These are phyloP conservation scores for Dryobota labecula DNA, from an alignment of 2,888 invertebrate species.

Conservation along the genomic window DNA sequence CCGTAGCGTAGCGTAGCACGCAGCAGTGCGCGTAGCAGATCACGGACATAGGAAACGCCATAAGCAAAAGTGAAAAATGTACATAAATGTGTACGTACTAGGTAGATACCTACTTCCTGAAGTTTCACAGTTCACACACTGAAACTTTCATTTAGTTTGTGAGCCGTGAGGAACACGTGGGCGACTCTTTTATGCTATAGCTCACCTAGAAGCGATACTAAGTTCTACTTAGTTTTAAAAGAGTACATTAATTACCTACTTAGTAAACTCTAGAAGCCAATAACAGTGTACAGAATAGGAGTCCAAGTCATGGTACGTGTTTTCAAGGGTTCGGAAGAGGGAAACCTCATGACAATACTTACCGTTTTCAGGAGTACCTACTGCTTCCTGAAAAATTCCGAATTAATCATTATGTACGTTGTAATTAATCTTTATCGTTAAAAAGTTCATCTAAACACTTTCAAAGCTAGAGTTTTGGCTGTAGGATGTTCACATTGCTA, in stretches of 20 bases:
- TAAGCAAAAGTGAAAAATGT: slow-evolving; percentile 21
- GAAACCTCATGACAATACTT: not conserved
- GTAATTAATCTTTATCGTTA: not conserved
- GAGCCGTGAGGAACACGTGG: slow-evolving; percentile 2
- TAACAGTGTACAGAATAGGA: not conserved
- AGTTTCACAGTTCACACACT: slow-evolving; percentile 14
- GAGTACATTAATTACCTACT: not conserved
- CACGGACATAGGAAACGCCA: slow-evolving; percentile 39
- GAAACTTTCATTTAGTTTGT: slow-evolving; percentile 23
- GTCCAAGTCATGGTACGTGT: not conserved
- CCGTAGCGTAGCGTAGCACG: not conserved
- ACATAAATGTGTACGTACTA: not conserved
- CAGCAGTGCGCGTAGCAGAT: not conserved
- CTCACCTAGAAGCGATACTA: slow-evolving; percentile 8
- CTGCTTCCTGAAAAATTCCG: not conserved
- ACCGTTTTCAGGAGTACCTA: not conserved
- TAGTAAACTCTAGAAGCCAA: not conserved
- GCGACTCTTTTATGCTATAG: slow-evolving; percentile 4
- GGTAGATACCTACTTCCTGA: slow-evolving; percentile 27
- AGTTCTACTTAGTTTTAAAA: not conserved
- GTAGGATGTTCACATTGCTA: not conserved
- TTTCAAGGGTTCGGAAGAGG: not conserved
- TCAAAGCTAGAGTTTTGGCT: not conserved
- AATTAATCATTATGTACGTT: not conserved
- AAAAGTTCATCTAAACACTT: not conserved